Evolutionary conservation across 1,140 invertebrate species (phyloP).

Genomic region (Megalopta genalis): DNA sequence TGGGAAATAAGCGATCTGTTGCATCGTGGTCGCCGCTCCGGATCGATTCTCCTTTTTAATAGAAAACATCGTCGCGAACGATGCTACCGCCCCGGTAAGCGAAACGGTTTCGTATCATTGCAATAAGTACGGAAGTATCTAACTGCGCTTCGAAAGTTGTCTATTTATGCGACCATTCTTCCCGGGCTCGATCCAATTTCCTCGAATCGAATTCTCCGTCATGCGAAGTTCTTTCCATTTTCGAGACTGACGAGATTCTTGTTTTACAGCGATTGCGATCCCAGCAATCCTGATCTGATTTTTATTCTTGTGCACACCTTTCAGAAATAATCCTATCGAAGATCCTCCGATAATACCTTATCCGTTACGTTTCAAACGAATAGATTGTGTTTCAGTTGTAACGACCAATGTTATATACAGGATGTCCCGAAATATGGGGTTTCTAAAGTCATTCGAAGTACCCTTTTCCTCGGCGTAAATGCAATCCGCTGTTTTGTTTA

Average conservation of each 20-base stretch:
- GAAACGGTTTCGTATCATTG: conserved; percentile 27
- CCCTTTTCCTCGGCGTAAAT: too few species aligned
- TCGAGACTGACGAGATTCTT: background rate
- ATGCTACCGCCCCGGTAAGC: background rate
- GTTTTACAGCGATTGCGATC: too few species aligned
- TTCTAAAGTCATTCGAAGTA: too few species aligned
- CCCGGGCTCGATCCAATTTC: conserved; percentile 1
- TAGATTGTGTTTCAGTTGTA: too few species aligned
- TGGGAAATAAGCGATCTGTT: conserved; percentile 33
- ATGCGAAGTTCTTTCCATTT: background rate
- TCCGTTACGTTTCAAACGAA: too few species aligned
- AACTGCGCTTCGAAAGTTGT: conserved; percentile 12
- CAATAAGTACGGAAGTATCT: conserved; percentile 24
- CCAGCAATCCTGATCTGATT: too few species aligned
- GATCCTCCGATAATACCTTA: too few species aligned
- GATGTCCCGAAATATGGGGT: too few species aligned
- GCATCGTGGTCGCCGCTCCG: background rate
- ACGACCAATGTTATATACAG: too few species aligned
- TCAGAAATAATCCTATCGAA: too few species aligned
- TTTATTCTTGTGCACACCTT: too few species aligned
- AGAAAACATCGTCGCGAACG: conserved; percentile 17
- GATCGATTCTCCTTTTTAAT: conserved; percentile 32
- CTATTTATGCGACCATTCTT: conserved; percentile 22
- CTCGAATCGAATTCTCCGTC: background rate
- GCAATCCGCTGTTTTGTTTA: too few species aligned